Base-by-base conservation (phyloP, 2,113 vertebrate genomes). In the Lichenostomus cassidix region DNA sequence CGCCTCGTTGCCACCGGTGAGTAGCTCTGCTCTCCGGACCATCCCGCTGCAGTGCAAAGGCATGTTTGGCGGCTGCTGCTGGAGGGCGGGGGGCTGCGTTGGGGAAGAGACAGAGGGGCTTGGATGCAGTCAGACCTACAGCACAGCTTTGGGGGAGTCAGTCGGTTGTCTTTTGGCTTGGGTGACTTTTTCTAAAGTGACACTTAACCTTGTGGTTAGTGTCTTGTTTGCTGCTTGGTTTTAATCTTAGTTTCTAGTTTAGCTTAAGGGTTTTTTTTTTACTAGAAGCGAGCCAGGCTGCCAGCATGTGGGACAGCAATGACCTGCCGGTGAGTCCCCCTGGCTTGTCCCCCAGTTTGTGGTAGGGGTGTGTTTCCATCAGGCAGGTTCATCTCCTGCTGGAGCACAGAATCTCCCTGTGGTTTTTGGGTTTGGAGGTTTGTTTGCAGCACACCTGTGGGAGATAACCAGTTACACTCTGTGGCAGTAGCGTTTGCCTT, bases 401-500 rank as follows among this genome's bases (percentile, higher is more conserved):
- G 67, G 41, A 63, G 8, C 53, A 6, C 3, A 1, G 44, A 17
- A 11, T 24, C 39, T 46, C 20, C 50, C 33, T 2, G 3, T 12
- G 47, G 10, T 49, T 44, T 86, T 41, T 67, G 29, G 21, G 23
- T 65, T 47, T 27, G 58, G 53, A 69, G 44, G 23, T 53, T 68
- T 71, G 16, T 63, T 76, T 37, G 62, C 42, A 44, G 28, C 55
- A 9, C 37, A 9, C 25, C 0, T 8, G 14, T 18, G 29, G 18
- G 3, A 63, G 62, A 65, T 31, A 59, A 14, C 41, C 29, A 1
- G 21, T 44, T 53, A 27, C 0, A 2, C 1, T 7, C 41, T 1
- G 2, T 18, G 50, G 29, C 50, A 11, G 4, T 0, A 0, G 22
- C 1, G 0, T 39, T 14, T 53, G 64, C 53, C 65, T 46, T 11